A percentile compares a stretch with the other conserved stretches of the same genome.
Conservation (phyloP, 64 coral and sea anemone species). For the Acropora tenuis region DNA sequence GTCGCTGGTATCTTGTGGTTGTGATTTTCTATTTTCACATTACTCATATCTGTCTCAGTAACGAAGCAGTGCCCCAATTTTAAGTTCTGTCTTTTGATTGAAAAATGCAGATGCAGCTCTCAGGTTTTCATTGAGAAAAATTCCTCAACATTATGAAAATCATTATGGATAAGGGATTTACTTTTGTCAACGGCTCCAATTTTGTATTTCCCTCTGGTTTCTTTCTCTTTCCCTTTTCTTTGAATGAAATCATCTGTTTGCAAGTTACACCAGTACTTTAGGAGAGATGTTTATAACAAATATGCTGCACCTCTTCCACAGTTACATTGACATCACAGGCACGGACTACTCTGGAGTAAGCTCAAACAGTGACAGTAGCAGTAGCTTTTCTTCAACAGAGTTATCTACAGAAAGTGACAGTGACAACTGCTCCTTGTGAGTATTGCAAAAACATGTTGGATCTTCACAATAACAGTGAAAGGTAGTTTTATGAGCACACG, state of each 20-base stretch:
- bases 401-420: no score
- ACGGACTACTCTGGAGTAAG: neutral
- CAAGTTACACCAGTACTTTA: neutral
- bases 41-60: no score
- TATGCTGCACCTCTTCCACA: neutral
- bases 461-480: neutral
- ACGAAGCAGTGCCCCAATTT: neutral
- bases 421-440: neutral
- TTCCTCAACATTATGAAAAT: no score
- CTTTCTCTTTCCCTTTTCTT: no score
- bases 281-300: neutral
- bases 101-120: no score
- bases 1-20: no score
- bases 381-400: neutral
- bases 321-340: neutral
- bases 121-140: no score
- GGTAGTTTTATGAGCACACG: neutral
- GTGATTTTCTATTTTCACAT: no score
- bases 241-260: no score
- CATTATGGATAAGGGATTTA: no score
- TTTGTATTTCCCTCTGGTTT: no score
- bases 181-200: no score
- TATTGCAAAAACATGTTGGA: neutral
- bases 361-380: neutral
- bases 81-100: neutral